These are phyloP conservation scores for Chironomus tentans DNA, from an alignment of 2,888 invertebrate genomes.

Conservation along the genomic window DNA sequence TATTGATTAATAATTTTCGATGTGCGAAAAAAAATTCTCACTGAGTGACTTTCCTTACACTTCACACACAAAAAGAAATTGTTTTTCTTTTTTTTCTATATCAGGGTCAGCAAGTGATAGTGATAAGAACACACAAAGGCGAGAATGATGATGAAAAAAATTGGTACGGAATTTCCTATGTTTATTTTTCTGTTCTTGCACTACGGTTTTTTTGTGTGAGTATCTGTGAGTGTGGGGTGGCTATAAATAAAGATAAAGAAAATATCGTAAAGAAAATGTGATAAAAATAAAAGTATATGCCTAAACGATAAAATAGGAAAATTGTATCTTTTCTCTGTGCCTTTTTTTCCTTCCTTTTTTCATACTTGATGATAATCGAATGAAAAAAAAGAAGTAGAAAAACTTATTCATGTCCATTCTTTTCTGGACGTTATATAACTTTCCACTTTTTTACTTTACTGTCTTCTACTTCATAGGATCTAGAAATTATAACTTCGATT, in stretches of 20 bases:
- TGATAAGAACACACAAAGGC: not conserved
- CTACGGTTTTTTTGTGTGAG: not conserved
- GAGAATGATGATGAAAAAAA: not conserved
- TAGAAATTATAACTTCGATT: no score
- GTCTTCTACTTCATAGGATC: no score
- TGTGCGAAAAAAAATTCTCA: no score
- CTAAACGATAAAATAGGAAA: slow-evolving; percentile 23
- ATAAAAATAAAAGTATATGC: slow-evolving; percentile 22
- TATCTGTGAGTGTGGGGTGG: slow-evolving; percentile 2
- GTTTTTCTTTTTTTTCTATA: not conserved
- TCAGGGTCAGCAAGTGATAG: slow-evolving; percentile 3
- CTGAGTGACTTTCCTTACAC: not conserved
- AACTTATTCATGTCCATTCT: slow-evolving; percentile 10
- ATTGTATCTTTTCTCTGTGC: not conserved
- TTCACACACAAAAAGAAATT: slow-evolving; percentile 1
- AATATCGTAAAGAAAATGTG: slow-evolving; percentile 24
- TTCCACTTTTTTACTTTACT: not conserved
- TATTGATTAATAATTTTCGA: no score
- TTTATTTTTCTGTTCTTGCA: not conserved
- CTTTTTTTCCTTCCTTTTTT: not conserved
- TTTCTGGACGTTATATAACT: not conserved
- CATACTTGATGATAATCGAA: not conserved
- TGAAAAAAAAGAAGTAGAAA: not conserved
- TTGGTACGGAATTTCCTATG: slow-evolving; percentile 4
- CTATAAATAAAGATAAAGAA: slow-evolving; percentile 26